phyloP scores from a whole-genome alignment of 2,797 vertebrate species.

The Melanotaenia nigrans region DNA sequence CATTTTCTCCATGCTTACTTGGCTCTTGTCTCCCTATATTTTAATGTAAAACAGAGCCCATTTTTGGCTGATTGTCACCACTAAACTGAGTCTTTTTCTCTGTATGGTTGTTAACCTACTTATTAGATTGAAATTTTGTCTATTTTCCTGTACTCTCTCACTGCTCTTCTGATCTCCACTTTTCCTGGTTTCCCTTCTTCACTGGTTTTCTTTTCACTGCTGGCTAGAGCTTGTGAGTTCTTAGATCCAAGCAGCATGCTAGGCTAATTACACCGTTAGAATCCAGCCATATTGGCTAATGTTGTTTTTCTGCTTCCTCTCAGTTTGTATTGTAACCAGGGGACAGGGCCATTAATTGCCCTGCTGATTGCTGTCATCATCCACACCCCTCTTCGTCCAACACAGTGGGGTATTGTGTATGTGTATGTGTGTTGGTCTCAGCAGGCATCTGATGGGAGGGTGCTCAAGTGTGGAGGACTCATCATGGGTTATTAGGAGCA shows the following conservation, averaged over 20 bases:
- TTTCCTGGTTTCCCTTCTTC: conserved; percentile 13
- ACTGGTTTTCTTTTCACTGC: conserved; percentile 6
- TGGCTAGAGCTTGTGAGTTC: conserved; percentile 37
- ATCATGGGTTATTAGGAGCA: conserved; percentile 86
- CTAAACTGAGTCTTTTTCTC: conserved; percentile 20
- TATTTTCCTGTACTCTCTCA: conserved; percentile 14
- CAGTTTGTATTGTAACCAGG: conserved; percentile 56
- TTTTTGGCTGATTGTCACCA: conserved; percentile 6
- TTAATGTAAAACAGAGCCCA: conserved; percentile 18
- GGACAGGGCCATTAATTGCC: conserved; percentile 66
- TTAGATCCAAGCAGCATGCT: conserved; percentile 41
- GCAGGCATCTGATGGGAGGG: conserved; percentile 83
- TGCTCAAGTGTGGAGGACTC: conserved; percentile 85
- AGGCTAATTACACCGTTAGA: conserved; percentile 57
- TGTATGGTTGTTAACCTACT: conserved; percentile 30
- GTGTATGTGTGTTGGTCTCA: conserved; percentile 57
- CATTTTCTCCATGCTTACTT: conserved; percentile 48
- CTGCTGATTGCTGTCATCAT: conserved; percentile 70
- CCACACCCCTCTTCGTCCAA: conserved; percentile 52
- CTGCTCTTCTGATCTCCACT: conserved; percentile 3
- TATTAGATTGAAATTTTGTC: conserved; percentile 19
- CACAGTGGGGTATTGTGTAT: conserved; percentile 38
- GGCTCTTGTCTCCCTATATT: conserved; percentile 33
- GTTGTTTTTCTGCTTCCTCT: conserved; percentile 47
- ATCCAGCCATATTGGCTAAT: conserved; percentile 58